Conservation (phyloP, 2,113 vertebrate species). For the Oncorhynchus mykiss region DNA sequence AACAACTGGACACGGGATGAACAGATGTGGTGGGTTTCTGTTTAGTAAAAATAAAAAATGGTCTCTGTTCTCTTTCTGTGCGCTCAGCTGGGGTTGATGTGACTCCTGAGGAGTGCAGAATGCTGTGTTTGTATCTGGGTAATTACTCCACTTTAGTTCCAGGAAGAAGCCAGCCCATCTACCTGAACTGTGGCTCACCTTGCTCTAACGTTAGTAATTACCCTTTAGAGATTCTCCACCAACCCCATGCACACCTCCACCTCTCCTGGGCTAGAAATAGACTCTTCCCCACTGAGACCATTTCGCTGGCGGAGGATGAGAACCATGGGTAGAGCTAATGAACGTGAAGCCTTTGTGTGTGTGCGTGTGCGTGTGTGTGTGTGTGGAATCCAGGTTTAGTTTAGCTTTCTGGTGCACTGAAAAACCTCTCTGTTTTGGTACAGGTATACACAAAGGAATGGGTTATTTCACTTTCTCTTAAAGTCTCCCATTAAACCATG, state of each 20-base stretch:
- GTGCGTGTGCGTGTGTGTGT: not conserved
- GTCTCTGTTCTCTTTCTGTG: too few relatives aligned
- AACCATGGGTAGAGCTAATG: conserved; percentile 42
- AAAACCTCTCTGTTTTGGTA: too few relatives aligned
- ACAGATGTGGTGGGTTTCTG: conserved; percentile 10
- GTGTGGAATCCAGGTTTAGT: not conserved
- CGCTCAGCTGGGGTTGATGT: too few relatives aligned
- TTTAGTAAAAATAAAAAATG: too few relatives aligned
- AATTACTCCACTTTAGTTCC: conserved; percentile 41
- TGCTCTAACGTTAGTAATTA: conserved; percentile 57
- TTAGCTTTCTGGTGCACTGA: too few relatives aligned
- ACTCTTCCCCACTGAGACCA: conserved; percentile 39
- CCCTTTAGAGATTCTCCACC: conserved; percentile 40
- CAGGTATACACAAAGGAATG: too few relatives aligned
- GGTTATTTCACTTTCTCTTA: too few relatives aligned
- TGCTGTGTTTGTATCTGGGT: conserved; percentile 34
- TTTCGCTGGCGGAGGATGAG: conserved; percentile 34
- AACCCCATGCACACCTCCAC: conserved; percentile 24
- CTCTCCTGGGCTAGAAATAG: conserved; percentile 49
- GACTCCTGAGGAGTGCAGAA: not conserved
- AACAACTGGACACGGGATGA: conserved; percentile 7
- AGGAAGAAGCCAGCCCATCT: not conserved
- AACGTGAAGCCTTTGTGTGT: conserved; percentile 20
- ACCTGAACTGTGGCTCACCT: conserved; percentile 52
- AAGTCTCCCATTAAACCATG: too few relatives aligned